A percentile compares a stretch with the other conserved stretches of the same genome.
phyloP scores from a whole-genome alignment of 2,797 vertebrate species.

The Sebastolobus altivelis region DNA sequence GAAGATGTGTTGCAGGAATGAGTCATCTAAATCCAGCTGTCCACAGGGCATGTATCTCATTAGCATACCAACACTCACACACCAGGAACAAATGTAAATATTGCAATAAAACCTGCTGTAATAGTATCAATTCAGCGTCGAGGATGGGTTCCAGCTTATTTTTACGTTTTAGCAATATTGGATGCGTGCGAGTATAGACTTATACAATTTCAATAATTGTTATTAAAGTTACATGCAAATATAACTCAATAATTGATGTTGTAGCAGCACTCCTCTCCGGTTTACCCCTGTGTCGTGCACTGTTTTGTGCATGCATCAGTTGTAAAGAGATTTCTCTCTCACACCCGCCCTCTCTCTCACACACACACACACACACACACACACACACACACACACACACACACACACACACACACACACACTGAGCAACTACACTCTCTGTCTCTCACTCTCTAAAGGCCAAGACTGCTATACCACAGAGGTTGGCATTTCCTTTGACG shows the following conservation, averaged over 20 bases:
- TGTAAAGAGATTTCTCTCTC: constrained; percentile 55
- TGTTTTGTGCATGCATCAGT: constrained; percentile 51
- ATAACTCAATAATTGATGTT: constrained; percentile 49
- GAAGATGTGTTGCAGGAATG: constrained; percentile 88
- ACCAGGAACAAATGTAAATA: constrained; percentile 87
- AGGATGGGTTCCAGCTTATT: constrained; percentile 70
- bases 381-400: not conserved
- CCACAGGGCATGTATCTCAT: constrained; percentile 87
- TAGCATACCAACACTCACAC: constrained; percentile 85
- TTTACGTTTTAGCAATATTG: constrained; percentile 74
- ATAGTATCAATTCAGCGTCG: constrained; percentile 77
- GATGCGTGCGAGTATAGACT: constrained; percentile 53
- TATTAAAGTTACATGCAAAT: constrained; percentile 75
- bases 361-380: not conserved
- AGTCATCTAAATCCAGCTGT: constrained; percentile 88
- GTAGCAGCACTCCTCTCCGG: constrained; percentile 17
- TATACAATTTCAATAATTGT: constrained; percentile 64
- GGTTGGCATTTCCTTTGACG: constrained; percentile 69
- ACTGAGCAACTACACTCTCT: constrained; percentile 29
- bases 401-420: constrained; percentile 13
- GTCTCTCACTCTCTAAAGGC: constrained; percentile 56
- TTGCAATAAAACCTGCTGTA: constrained; percentile 84
- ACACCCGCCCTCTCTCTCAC: not conserved
- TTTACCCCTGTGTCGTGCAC: constrained; percentile 25
- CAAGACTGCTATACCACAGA: constrained; percentile 54